Evolutionary conservation across 1,140 invertebrate species (phyloP).

Genomic region (Dendroctonus valens): DNA sequence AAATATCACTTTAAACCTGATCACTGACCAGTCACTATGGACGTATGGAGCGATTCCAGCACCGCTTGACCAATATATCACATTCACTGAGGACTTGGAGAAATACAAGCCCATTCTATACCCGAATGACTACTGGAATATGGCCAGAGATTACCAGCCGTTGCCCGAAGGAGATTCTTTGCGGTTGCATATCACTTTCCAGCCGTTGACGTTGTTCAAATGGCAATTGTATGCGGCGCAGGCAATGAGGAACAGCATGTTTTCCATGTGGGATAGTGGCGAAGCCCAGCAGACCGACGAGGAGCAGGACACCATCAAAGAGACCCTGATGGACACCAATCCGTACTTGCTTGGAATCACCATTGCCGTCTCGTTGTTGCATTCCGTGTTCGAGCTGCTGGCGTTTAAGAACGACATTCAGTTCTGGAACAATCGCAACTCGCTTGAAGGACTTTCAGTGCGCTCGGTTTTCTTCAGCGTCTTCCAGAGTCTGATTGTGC

Average conservation of each 20-base stretch:
- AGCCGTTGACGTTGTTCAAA: constrained; percentile 92
- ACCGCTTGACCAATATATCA: constrained; percentile 90
- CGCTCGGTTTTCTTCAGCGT: constrained; percentile 99
- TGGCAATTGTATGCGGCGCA: constrained; percentile 98
- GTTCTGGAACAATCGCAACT: constrained; percentile 98
- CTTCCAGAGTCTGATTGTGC: constrained; percentile 92
- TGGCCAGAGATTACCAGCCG: constrained; percentile 92
- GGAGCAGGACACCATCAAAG: constrained; percentile 96
- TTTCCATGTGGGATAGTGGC: constrained; percentile 64
- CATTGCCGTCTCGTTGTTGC: constrained; percentile 89
- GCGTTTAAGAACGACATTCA: constrained; percentile 99
- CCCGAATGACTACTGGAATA: constrained; percentile 98
- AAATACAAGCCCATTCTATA: constrained; percentile 95
- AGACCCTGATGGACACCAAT: constrained; percentile 95
- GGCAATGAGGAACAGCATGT: constrained; percentile 81
- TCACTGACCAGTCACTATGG: constrained; percentile 95
- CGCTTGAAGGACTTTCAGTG: constrained; percentile 95
- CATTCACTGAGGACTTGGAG: constrained; percentile 79
- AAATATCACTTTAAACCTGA: constrained; percentile 93
- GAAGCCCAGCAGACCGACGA: constrained; percentile 76
- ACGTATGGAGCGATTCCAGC: constrained; percentile 82
- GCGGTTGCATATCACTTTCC: constrained; percentile 69
- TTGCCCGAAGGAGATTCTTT: constrained; percentile 73
- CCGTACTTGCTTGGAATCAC: constrained; percentile 93
- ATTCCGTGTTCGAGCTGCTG: constrained; percentile 97